These are phyloP conservation scores for Drosophila acutilabella DNA, from an alignment of 2,888 invertebrate species.

Conservation along the genomic window DNA sequence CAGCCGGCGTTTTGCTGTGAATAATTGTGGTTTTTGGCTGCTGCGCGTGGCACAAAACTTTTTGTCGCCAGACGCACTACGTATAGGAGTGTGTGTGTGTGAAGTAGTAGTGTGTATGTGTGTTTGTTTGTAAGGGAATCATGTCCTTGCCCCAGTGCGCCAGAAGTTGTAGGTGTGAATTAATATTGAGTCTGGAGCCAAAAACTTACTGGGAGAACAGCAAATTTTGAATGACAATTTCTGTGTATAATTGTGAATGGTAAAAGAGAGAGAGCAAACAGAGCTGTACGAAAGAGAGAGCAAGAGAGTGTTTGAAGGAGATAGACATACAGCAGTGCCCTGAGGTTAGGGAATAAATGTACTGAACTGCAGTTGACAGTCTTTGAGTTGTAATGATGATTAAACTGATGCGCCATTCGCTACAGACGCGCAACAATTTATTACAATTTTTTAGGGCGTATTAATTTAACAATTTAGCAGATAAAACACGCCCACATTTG, in stretches of 20 bases:
- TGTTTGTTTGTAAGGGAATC: constrained; percentile 34
- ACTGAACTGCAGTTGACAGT: constrained; percentile 24
- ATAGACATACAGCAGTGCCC: not conserved
- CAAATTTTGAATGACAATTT: constrained; percentile 39
- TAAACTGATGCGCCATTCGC: constrained; percentile 12
- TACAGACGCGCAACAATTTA: constrained; percentile 4
- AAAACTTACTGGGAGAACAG: constrained; percentile 64
- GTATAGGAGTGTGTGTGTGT: not conserved
- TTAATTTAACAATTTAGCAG: constrained; percentile 4
- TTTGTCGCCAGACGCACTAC: constrained; percentile 32
- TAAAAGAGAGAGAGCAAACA: constrained; percentile 2
- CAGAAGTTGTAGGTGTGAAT: constrained; percentile 62
- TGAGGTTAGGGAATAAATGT: not conserved
- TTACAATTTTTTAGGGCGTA: constrained; percentile 5
- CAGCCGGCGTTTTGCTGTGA: constrained; percentile 29
- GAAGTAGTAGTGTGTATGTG: not conserved
- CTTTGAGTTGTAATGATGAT: constrained; percentile 16
- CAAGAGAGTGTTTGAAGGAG: not conserved
- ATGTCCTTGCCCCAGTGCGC: constrained; percentile 68
- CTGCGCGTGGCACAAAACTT: constrained; percentile 57
- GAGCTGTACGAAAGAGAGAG: not conserved
- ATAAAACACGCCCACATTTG: not conserved
- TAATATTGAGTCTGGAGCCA: constrained; percentile 60
- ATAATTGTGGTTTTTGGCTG: constrained; percentile 51
- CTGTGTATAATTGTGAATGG: constrained; percentile 25